phyloP scores from a whole-genome alignment of 2,113 vertebrate species.

The Syngnathus typhle region DNA sequence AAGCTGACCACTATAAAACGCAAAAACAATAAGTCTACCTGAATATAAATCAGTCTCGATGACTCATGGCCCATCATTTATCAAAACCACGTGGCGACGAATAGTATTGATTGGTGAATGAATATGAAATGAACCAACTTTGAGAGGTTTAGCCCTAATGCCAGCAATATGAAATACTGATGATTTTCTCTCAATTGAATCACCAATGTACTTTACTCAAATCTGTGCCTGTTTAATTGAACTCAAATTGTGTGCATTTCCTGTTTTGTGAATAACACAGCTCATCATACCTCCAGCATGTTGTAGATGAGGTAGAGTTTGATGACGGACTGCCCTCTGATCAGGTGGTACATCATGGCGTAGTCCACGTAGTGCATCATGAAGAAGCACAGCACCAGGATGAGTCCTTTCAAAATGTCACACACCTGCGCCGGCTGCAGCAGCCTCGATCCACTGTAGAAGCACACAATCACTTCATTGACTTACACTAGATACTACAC shows the following conservation, averaged over 20 bases:
- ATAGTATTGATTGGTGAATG: no score
- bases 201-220: no score
- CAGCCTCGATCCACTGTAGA: slow-evolving; percentile 81
- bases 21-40: not conserved
- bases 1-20: not conserved
- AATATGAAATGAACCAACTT: no score
- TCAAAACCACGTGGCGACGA: no score
- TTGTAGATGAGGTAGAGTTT: slow-evolving; percentile 99
- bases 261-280: no score
- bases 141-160: no score
- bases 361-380: slow-evolving; percentile 99
- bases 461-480: slow-evolving; percentile 22
- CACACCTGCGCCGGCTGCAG: slow-evolving; percentile 97
- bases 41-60: not conserved
- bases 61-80: no score
- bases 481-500: not conserved
- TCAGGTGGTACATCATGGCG: slow-evolving; percentile 99
- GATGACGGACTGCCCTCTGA: slow-evolving; percentile 96
- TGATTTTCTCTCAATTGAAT: no score
- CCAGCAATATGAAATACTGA: no score
- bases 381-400: slow-evolving; percentile 90
- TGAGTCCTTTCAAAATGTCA: slow-evolving; percentile 91
- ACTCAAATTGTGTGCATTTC: no score
- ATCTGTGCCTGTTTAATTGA: no score
- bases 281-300: slow-evolving; percentile 88